A percentile compares a stretch with the other conserved stretches of the same genome.
Conservation (phyloP, 2,113 vertebrate genomes). For the Dipodomys stephensi region DNA sequence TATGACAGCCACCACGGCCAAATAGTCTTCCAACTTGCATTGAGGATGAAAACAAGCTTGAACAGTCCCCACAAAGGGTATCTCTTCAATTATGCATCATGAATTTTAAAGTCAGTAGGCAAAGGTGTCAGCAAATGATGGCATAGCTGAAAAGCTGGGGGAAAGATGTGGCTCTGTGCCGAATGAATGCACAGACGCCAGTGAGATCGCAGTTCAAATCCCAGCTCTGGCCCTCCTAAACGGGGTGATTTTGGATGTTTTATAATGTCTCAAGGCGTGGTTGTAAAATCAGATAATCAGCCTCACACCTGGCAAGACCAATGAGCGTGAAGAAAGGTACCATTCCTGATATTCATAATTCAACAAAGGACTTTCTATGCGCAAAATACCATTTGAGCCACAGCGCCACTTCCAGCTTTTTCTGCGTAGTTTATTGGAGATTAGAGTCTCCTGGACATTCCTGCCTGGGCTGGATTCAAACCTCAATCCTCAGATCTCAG, state of each 20-base stretch:
- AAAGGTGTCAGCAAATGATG: not conserved
- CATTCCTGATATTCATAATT: not conserved
- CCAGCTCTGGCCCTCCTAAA: not conserved
- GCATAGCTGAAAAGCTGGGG: not conserved
- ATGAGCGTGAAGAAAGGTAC: not conserved
- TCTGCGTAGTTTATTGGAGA: too few relatives aligned
- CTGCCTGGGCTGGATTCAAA: too few relatives aligned
- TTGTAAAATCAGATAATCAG: not conserved
- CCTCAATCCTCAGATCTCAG: too few relatives aligned
- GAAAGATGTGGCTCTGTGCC: not conserved
- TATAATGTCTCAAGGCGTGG: not conserved
- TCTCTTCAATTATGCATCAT: constrained; percentile 74
- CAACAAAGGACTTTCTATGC: not conserved
- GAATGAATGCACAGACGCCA: not conserved
- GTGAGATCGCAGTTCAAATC: constrained; percentile 50
- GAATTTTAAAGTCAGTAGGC: constrained; percentile 52
- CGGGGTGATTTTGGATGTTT: not conserved
- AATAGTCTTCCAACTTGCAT: constrained; percentile 62
- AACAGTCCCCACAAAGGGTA: constrained; percentile 61
- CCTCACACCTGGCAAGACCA: not conserved
- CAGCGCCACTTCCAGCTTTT: too few relatives aligned
- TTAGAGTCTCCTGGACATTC: too few relatives aligned
- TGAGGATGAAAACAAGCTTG: constrained; percentile 71
- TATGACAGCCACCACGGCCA: constrained; percentile 65
- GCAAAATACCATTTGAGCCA: too few relatives aligned